Conservation (phyloP, 2,888 invertebrate genomes). For the Brachycybe producta region DNA sequence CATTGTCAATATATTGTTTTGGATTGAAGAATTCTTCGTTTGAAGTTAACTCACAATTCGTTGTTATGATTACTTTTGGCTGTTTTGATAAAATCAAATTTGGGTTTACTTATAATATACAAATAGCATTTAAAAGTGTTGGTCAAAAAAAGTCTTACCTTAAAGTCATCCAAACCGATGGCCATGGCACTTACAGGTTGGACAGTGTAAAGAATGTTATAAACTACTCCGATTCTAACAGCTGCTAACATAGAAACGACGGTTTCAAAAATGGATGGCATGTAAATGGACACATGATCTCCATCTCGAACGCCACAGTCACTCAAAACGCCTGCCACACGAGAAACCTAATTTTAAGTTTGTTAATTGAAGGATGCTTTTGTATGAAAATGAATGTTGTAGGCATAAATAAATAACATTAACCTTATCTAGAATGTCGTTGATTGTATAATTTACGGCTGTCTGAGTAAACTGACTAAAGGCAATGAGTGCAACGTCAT, state of each 20-base stretch:
- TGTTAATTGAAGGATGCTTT: too few species aligned
- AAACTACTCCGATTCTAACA: constrained; percentile 1
- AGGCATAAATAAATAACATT: too few species aligned
- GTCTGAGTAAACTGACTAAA: too few species aligned
- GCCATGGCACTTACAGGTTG: constrained; percentile 28
- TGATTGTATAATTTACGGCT: too few species aligned
- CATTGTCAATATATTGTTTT: background rate
- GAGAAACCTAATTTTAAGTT: constrained; percentile 7
- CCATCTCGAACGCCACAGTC: constrained; percentile 1
- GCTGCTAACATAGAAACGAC: background rate
- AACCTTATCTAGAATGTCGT: too few species aligned
- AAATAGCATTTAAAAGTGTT: background rate
- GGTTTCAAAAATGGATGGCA: constrained; percentile 7
- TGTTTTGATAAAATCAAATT: background rate
- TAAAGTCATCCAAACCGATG: constrained; percentile 60
- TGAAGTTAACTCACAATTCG: too few species aligned
- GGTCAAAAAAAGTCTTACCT: constrained; percentile 37
- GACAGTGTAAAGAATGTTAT: background rate
- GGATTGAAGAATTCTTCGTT: too few species aligned
- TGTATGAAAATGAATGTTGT: background rate
- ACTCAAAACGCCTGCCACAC: background rate
- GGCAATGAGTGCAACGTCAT: too few species aligned
- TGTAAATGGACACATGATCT: constrained; percentile 8
- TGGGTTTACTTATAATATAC: background rate
- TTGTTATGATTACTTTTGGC: background rate